Base-by-base conservation (phyloP, 2,888 invertebrate genomes). In the Chymomyza fuscimana region DNA sequence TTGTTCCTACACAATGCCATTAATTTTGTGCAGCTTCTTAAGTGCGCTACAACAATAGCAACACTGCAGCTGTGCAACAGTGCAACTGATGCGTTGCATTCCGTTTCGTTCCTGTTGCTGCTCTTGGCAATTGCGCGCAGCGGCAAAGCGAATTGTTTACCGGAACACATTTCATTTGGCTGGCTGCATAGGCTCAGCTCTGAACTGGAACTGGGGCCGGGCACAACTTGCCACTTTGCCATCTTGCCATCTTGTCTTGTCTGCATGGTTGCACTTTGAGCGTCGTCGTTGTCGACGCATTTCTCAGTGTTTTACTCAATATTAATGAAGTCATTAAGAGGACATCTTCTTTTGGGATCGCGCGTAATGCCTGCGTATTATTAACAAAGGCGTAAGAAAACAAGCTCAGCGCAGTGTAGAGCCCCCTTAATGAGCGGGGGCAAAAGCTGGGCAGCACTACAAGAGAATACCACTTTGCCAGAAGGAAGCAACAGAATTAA, bases 321-420 rank as follows among this genome's bases (percentile, higher is more conserved):
- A 86, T 86, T 86, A 86, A 86, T 86, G 85, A 86, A 88, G 85
- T 88, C 85, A 86, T 86, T 86, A 86, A 88, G 87, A 86, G 82
- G 88, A 86, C 85, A 86, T 82, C 85, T 86, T 88, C 88, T 71
- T 82, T 74, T 36, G 72, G 69, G 88, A 88, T 85, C 85, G 87
- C 87, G 82, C 87, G 88, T 88, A 85, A 86, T 88, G 84, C 88
- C 85, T 84, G 74, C 85, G 87, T 88, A 85, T 86, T 86, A 86
- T 86, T 86, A 86, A 87, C 87, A 86, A 85, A 87, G 70, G 72
- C 60, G 73, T 73, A 81, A 77, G 70, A 77, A 86, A 87, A 87
- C 87, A 84, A 86, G 87, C 82, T 74, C 52, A 70, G 60, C 60
- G 16, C n/a, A 29, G 36, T 72, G 70, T 66, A 56, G 19, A 15